Base-by-base conservation (phyloP, 2,797 vertebrate species). In the Acropternis orthonyx region DNA sequence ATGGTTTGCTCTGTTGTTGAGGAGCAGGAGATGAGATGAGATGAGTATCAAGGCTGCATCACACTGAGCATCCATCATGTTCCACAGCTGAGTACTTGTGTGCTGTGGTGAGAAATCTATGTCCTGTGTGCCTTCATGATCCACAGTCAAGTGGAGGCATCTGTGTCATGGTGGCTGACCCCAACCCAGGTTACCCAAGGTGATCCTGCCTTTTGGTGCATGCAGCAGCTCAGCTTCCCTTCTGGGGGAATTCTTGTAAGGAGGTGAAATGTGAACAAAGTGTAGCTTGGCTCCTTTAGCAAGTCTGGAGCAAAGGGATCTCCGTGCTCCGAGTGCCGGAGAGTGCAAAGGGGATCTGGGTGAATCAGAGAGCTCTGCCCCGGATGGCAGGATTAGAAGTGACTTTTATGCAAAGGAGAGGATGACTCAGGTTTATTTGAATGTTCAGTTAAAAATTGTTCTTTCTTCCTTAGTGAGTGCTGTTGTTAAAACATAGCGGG, bases 401-500 rank as follows among this genome's bases (percentile, higher is more conserved):
- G 62, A 58, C 85, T 74, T 96, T 83, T 91, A 81, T 9, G 73
- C 73, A 75, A 85, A 88, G 82, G 69, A 89, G 78, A n/a, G 55
- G 51, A 72, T 94, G 96, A 96, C 88, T 96, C 95, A 95, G 83
- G 14, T 77, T 10, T 68, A 72, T 89, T 68, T 92, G 88, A 91
- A 89, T 65, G 76, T 85, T 95, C 37, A 48, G 86, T 84, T 92
- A 63, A 91, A 89, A 93, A 72, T 81, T 58, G 37, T 23, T 68
- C 83, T 75, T 68, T 51, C 71, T 92, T 94, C 73, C 76, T 92
- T 88, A 49, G 71, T 10, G 4, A 74, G 27, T 32, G 28, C 30
- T 12, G 14, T 24, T 75, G 68, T 79, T 79, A 71, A 89, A 93
- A 58, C 44, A 34, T 39, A 65, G 54, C 36, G 67, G 44, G 54